These are phyloP conservation scores for Drosophila bifasciata DNA, from an alignment of 1,140 invertebrate species.

Conservation along the genomic window DNA sequence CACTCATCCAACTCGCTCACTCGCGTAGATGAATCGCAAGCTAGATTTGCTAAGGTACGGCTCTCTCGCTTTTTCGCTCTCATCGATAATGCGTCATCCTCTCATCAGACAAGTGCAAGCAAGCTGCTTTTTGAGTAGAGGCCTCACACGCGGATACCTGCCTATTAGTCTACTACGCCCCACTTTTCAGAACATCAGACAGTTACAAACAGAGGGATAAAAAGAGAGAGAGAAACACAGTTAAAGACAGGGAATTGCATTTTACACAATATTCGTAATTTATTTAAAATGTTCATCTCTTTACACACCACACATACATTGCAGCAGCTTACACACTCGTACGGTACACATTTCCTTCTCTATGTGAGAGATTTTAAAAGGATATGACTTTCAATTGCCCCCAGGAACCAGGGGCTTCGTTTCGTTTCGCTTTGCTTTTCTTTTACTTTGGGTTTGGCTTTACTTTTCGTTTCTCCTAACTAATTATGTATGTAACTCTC, in stretches of 20 bases:
- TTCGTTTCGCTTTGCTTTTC: slow-evolving; percentile 25
- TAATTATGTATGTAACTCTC: slow-evolving; percentile 39
- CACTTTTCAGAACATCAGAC: too few relatives aligned
- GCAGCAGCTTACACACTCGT: slow-evolving; percentile 42
- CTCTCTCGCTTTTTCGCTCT: too few relatives aligned
- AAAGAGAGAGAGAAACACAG: slow-evolving; percentile 2
- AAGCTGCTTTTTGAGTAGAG: too few relatives aligned
- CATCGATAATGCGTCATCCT: too few relatives aligned
- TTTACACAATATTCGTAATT: slow-evolving; percentile 53
- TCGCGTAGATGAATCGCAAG: too few relatives aligned
- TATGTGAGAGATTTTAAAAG: slow-evolving; percentile 17
- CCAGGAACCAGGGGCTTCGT: slow-evolving; percentile 1
- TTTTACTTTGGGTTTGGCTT: too few relatives aligned
- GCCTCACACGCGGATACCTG: too few relatives aligned
- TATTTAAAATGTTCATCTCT: slow-evolving; percentile 54
- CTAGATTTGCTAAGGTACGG: too few relatives aligned
- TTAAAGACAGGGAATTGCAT: slow-evolving; percentile 35
- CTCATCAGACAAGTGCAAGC: too few relatives aligned
- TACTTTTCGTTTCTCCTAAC: slow-evolving; percentile 29
- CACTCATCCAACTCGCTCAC: too few relatives aligned
- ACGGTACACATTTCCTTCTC: slow-evolving; percentile 24
- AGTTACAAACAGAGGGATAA: too few relatives aligned
- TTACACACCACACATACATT: slow-evolving; percentile 55
- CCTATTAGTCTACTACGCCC: too few relatives aligned
- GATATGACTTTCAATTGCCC: slow-evolving; percentile 33